These are phyloP conservation scores for Channa maculata DNA, from an alignment of 2,113 vertebrate species.

Conservation along the genomic window DNA sequence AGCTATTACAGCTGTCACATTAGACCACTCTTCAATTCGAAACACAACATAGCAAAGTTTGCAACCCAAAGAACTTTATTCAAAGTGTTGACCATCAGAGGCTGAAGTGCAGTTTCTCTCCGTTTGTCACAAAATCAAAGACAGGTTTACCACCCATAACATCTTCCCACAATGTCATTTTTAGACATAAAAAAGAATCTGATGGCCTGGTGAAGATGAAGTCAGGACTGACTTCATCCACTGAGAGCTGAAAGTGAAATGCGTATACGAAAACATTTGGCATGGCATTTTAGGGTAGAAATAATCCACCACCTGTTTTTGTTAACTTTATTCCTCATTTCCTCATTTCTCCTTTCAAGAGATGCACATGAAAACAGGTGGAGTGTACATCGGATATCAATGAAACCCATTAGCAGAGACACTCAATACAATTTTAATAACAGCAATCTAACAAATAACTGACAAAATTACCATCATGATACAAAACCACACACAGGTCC, in stretches of 20 bases:
- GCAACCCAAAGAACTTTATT: too few relatives aligned
- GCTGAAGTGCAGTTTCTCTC: neutral
- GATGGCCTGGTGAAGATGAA: neutral
- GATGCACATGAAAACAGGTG: conserved; percentile 32
- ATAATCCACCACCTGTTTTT: neutral
- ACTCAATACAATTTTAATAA: conserved; percentile 6
- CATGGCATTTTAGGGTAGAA: neutral
- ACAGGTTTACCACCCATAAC: neutral
- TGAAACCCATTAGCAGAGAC: conserved; percentile 2
- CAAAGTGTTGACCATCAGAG: too few relatives aligned
- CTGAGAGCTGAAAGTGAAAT: neutral
- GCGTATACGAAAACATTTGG: neutral
- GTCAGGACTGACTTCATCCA: neutral
- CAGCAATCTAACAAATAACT: conserved; percentile 31
- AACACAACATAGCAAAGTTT: neutral
- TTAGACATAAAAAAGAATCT: neutral
- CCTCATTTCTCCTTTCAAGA: neutral
- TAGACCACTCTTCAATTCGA: neutral
- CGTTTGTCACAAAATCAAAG: neutral
- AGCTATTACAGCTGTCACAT: conserved; percentile 15
- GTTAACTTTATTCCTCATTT: neutral
- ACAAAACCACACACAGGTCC: neutral
- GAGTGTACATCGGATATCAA: conserved; percentile 20
- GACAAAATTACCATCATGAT: conserved; percentile 1
- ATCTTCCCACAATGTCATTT: neutral